These are phyloP conservation scores for Phytoseiulus persimilis DNA, from an alignment of 2,888 invertebrate species.

Conservation along the genomic window DNA sequence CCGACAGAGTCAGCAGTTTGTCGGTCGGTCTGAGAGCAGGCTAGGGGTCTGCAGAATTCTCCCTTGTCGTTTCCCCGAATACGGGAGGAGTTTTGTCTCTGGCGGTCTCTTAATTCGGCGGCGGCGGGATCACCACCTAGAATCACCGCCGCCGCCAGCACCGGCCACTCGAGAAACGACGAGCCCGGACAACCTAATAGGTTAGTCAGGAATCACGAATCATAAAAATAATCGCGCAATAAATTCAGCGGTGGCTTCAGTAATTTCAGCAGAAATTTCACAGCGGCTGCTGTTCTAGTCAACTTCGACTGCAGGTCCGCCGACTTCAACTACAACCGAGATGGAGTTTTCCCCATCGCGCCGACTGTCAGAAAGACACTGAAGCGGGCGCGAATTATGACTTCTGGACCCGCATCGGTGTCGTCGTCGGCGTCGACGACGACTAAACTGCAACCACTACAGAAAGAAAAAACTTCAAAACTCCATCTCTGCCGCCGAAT, in stretches of 20 bases:
- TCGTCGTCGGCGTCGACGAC: not conserved
- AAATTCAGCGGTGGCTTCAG: conserved; percentile 17
- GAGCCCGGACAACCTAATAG: not conserved
- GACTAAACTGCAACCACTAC: not conserved
- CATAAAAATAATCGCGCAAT: conserved; percentile 37
- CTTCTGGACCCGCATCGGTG: not conserved
- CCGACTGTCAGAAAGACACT: not conserved
- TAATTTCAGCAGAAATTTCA: conserved; percentile 5
- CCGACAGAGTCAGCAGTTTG: not conserved
- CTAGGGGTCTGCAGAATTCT: not conserved
- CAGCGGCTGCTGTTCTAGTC: not conserved
- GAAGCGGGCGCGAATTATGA: conserved; percentile 5
- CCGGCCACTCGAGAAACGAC: not conserved
- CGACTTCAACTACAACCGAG: not conserved
- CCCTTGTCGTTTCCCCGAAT: not conserved
- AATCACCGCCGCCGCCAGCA: not conserved
- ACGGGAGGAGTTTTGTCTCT: not conserved
- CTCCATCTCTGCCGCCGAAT: not conserved
- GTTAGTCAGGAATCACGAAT: not conserved
- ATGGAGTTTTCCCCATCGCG: not conserved
- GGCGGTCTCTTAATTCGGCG: not conserved
- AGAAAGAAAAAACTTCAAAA: not conserved
- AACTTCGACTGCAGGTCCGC: not conserved
- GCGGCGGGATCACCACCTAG: not conserved
- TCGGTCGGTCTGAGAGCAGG: not conserved